A percentile compares a stretch with the other conserved stretches of the same genome.
Evolutionary conservation across 2,888 invertebrate genomes (phyloP).

Genomic region (Ypsolopha sequella): DNA sequence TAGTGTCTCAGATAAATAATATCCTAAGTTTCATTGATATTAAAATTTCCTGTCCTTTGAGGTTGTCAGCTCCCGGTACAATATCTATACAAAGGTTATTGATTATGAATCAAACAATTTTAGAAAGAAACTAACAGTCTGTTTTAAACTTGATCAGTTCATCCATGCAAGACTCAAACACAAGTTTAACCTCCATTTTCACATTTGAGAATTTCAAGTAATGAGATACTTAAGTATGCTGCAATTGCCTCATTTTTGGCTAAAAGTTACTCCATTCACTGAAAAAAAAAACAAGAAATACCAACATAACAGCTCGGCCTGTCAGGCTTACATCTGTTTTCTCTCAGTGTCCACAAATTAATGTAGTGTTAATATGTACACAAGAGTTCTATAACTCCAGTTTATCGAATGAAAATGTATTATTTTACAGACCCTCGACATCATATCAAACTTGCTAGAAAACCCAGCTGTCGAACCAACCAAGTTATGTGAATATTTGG

Average conservation of each 20-base stretch:
- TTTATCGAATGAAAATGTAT: not conserved
- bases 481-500: conserved; percentile 27
- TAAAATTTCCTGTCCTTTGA: too few species aligned
- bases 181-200: not conserved
- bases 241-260: not conserved
- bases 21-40: too few species aligned
- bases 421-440: conserved; percentile 34
- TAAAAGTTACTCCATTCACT: too few species aligned
- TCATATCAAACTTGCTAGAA: conserved; percentile 22
- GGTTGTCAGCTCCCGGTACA: too few species aligned
- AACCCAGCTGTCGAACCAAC: conserved; percentile 17
- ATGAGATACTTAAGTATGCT: not conserved
- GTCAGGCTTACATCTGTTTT: too few species aligned
- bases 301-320: not conserved
- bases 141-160: not conserved
- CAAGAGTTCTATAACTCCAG: not conserved
- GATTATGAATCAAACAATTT: not conserved
- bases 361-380: too few species aligned
- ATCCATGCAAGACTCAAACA: not conserved
- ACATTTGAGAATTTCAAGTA: not conserved
- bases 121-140: not conserved
- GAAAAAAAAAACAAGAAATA: not conserved
- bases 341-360: not conserved
- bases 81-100: too few species aligned
- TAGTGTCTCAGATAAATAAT: too few species aligned